These are phyloP conservation scores for Meloe dianella DNA, from an alignment of 2,888 invertebrate species.

Conservation along the genomic window DNA sequence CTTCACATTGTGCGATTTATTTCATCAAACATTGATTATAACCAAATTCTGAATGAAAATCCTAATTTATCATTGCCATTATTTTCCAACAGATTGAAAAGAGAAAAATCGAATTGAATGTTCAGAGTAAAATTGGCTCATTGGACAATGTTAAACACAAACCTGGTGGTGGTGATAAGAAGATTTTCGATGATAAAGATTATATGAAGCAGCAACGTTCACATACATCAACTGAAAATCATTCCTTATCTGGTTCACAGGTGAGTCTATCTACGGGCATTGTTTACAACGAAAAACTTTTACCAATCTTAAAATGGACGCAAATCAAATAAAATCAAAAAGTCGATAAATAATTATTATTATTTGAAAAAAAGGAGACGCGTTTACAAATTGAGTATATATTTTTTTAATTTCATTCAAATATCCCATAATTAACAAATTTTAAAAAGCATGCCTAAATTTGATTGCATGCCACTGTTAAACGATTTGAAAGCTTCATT, in stretches of 20 bases:
- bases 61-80: neutral
- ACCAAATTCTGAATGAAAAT: neutral
- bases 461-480: no score
- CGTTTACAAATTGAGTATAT: constrained; percentile 22
- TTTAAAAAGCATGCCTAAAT: neutral
- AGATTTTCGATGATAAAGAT: constrained; percentile 91
- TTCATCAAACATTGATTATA: no score
- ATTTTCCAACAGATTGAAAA: constrained; percentile 77
- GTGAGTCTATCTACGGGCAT: constrained; percentile 54
- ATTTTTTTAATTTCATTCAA: neutral
- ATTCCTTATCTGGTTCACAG: constrained; percentile 64
- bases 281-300: constrained; percentile 32
- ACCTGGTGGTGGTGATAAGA: constrained; percentile 92
- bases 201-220: constrained; percentile 83
- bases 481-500: no score
- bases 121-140: constrained; percentile 90
- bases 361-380: constrained; percentile 18
- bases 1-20: neutral
- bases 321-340: constrained; percentile 26
- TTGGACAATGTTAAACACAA: constrained; percentile 89
- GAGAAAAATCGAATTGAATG: constrained; percentile 91
- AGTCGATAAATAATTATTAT: constrained; percentile 20
- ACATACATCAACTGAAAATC: constrained; percentile 62
- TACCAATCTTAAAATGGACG: constrained; percentile 36
- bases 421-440: neutral